Percentiles rank a stretch among this genome's conserved stretches.
These are phyloP conservation scores for Trachelus iudaicus DNA, from an alignment of 2,888 invertebrate genomes.

Conservation along the genomic window DNA sequence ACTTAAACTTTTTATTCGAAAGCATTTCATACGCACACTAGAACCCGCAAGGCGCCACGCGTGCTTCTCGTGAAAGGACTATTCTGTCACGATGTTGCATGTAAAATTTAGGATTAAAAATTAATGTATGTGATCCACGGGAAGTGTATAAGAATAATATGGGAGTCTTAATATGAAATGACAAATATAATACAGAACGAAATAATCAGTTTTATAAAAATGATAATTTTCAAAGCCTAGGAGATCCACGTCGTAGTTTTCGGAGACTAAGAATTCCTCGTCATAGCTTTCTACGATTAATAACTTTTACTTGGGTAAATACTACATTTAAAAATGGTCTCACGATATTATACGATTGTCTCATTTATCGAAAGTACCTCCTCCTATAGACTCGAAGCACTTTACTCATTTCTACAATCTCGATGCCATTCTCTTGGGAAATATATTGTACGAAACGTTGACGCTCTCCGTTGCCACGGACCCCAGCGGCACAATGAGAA, in stretches of 20 bases:
- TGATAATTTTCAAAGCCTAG: background rate
- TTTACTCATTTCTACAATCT: background rate
- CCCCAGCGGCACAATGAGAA: background rate
- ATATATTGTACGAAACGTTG: background rate
- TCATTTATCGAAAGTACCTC: background rate
- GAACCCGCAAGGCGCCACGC: background rate
- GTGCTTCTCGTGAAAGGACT: background rate
- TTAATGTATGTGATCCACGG: background rate
- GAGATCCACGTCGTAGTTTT: too few relatives aligned
- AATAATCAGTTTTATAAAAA: background rate
- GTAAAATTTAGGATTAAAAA: background rate
- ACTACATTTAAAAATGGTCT: background rate
- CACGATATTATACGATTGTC: background rate
- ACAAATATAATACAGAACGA: too few relatives aligned
- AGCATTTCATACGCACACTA: background rate
- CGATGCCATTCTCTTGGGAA: background rate
- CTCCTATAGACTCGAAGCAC: background rate
- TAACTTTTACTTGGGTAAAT: background rate
- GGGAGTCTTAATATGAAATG: too few relatives aligned
- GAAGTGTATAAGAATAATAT: background rate
- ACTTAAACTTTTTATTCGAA: background rate
- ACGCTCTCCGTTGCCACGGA: background rate
- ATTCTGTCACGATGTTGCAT: background rate
- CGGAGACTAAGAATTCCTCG: too few relatives aligned
- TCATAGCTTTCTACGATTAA: too few relatives aligned